Evolutionary conservation across 1,140 invertebrate species (phyloP), one percentile per base, ranked within the genome.

Genomic region (Vollenhovia emeryi): DNA sequence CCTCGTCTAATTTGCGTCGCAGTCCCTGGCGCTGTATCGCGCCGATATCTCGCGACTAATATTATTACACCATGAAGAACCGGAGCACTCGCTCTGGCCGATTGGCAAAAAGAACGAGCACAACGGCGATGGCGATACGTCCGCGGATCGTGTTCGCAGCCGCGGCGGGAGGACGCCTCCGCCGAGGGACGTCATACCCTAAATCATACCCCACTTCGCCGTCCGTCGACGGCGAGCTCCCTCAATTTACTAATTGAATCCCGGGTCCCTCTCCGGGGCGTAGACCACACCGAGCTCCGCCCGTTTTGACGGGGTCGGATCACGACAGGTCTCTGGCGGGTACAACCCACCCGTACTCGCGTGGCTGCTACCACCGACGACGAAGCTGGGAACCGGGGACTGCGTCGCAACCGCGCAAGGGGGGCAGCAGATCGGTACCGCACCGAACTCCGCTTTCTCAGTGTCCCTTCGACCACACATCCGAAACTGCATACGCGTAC

Each of bases 171-270:
- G 27, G 30, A 66, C 2, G 74, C 27, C 48, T 55, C n/a, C 27
- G n/a, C 52, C 18, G 40, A 71, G 55, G 74, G 7, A 55, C 59
- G 71, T 71, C 60, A 68, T 76, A 64, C 9, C 86, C 86, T 84
- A 88, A 88, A 88, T 87, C 62, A 88, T 87, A 52, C 30, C 64
- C 71, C 71, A 82, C 78, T 82, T 73, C 48, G 64, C 50, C n/a
- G 66, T 33, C 43, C 40, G 66, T 74, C 40, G 50, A 69, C 71
- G 50, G 40, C 52, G 74, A 87, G 52, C 75, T 68, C 79, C 86
- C 82, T 92, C 93, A 93, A 94, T 94, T 93, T 94, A 91, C 92
- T 94, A 94, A 94, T 94, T 93, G 93, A 94, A 93, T 94, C 79
- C 33, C 40, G 36, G 84, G 64, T 50, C 76, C 82, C 27, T 36